Evolutionary conservation across 2,888 invertebrate species (phyloP), one percentile per base, ranked within the genome.

Genomic region (Chymomyza amoena): DNA sequence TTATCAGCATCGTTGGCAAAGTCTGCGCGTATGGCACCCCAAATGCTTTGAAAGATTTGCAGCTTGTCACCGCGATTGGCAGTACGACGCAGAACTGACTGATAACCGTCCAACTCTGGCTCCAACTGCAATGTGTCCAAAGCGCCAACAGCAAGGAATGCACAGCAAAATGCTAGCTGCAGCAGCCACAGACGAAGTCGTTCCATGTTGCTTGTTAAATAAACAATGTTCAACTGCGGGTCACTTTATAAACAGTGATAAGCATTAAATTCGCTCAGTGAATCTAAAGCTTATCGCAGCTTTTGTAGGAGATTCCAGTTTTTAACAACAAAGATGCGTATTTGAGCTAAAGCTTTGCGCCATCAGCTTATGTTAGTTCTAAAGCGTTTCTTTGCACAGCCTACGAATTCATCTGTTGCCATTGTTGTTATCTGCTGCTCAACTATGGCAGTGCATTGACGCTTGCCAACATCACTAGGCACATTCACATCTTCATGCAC

Each of bases 1-100:
- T 76, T 76, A 15, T 76, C 69, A n/a, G 72, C 72, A 39, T 76
- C 76, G 4, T 69, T 63, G n/a, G 68, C 9, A 13, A 76, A 76
- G n/a, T 76, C 75, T 9, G 72, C 64, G 0, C 76, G 72, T 39
- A 76, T 51, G 57, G 69, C 75, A 3, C 75, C 75, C 75, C 75
- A 75, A 25, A 75, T 67, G 60, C 69, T 75, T 25, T 76, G 75
- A 62, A 76, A 75, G 0, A 75, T 65, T 39, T 76, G 75, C 9
- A 76, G 45, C 28, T 76, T 76, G n/a, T 76, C 75, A 4, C 56
- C 63, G n/a, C 69, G 66, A 51, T 25, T 72, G 39, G 72, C 64
- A 0, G 69, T 69, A 1, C 72, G 72, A 9, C 59, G 64, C 9
- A 73, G 54, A 16, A 74, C 16, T 15, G 66, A 51, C 52, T 72